phyloP scores from a whole-genome alignment of 64 coral and sea anemone species.

The Montipora foliosa region DNA sequence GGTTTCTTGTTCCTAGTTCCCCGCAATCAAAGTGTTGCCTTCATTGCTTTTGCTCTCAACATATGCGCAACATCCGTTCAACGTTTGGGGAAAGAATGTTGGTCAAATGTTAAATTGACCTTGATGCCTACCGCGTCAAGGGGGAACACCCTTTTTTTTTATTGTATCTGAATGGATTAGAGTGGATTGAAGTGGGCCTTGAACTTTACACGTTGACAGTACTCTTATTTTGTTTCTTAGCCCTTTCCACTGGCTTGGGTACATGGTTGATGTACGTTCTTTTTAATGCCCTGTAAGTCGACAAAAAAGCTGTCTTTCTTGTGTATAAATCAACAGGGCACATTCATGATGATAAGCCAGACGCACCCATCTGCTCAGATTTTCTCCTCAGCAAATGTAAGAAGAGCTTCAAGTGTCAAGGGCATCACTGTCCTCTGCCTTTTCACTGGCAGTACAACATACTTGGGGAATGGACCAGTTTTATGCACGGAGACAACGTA shows the following conservation, averaged over 20 bases:
- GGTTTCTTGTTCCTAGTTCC: no score
- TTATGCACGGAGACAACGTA: conserved; percentile 54
- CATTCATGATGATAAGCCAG: not conserved
- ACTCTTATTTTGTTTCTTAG: no score
- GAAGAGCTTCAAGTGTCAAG: conserved; percentile 50
- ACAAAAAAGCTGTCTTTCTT: not conserved
- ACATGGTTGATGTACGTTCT: no score
- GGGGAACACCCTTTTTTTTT: no score
- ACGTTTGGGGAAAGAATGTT: not conserved
- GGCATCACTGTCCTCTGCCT: conserved; percentile 72
- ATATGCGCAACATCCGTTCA: not conserved
- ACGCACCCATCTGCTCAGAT: conserved; percentile 47
- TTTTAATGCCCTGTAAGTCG: no score
- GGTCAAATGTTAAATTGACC: not conserved
- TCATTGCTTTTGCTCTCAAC: not conserved
- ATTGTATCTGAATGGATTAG: no score
- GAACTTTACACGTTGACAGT: no score
- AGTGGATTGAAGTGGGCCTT: no score
- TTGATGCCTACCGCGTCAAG: no score
- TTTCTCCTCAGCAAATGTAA: conserved; percentile 77
- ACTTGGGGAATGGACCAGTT: conserved; percentile 33
- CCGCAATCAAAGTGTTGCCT: no score
- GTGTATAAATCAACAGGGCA: not conserved
- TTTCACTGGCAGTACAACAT: conserved; percentile 80
- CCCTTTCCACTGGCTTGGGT: no score